Evolutionary conservation across 2,797 vertebrate genomes (phyloP), one percentile per base, ranked within the genome.

Genomic region (Characodon lateralis): DNA sequence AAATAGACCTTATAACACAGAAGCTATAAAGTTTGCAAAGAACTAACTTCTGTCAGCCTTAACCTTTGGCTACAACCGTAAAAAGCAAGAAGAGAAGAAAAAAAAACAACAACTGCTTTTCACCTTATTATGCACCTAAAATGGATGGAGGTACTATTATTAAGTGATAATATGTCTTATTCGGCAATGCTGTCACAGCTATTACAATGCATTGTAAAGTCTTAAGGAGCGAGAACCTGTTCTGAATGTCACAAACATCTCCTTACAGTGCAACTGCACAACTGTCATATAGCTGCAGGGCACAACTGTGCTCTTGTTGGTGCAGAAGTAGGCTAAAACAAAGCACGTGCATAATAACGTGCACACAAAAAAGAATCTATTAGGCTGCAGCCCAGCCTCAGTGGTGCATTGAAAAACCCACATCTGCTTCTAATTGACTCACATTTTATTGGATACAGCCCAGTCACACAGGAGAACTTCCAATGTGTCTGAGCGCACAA

Each of bases 351-450:
- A 2, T 35, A 24, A 53, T 55, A 50, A n/a, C 63, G 39, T 76
- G 73, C 66, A 39, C 72, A 70, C n/a, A 55, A 73, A 76, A 63
- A 82, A 74, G 35, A 77, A 1, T 56, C 51, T 24, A 61, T 63
- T 61, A 73, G n/a, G 39, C 48, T 79, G 63, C 65, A 79, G 73
- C 77, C 39, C 83, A 78, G 77, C 26, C 71, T 8, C 77, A 81
- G 66, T 0, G 7, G 26, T 80, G 71, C 71, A 70, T 12, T 77
- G 79, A 65, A 50, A 53, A 59, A 70, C 75, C 71, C 5, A 88
- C 91, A 93, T 89, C 90, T 92, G 90, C 58, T 92, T 93, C 59
- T 70, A 93, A 91, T 93, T 82, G 72, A 82, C 75, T 69, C 59
- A 50, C 55, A 71, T 76, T 72, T 82, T 85, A 90, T 85, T 86